phyloP scores from a whole-genome alignment of 2,113 vertebrate species.

The Cephalophus harveyi region DNA sequence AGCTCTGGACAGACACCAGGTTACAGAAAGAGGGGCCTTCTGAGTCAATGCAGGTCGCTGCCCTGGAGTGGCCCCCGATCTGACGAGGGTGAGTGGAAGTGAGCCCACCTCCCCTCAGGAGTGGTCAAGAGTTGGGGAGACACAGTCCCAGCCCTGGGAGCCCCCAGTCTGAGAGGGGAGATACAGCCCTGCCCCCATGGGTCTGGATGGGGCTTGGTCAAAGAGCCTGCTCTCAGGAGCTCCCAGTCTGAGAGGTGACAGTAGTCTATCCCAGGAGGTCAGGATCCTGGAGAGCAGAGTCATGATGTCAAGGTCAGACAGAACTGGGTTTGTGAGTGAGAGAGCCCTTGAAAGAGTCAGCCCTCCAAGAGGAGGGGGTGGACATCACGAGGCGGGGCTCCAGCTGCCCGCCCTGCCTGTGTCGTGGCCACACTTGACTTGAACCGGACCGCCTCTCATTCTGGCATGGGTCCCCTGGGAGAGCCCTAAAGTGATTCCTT shows the following conservation, averaged over 20 bases:
- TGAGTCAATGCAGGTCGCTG: not conserved
- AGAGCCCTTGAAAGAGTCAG: not conserved
- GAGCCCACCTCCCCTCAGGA: not conserved
- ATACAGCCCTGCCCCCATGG: not conserved
- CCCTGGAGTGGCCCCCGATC: not conserved
- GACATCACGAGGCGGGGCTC: not conserved
- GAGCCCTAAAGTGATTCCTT: constrained; percentile 57
- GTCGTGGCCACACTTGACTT: not conserved
- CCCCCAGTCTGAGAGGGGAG: not conserved
- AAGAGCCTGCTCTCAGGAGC: not conserved
- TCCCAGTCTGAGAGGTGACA: not conserved
- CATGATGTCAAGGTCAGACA: not conserved
- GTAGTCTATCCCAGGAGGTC: not conserved
- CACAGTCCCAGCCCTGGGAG: not conserved
- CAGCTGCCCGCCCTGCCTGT: not conserved
- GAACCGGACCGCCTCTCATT: not conserved
- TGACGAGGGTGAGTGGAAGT: not conserved
- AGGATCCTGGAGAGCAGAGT: not conserved
- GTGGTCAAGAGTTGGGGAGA: not conserved
- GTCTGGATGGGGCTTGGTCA: not conserved
- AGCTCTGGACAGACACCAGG: not conserved
- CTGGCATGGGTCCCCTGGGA: constrained; percentile 39
- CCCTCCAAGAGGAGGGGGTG: not conserved
- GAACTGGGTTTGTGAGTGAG: not conserved
- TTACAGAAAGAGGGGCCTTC: not conserved